Evolutionary conservation across 2,113 vertebrate species (phyloP).

Genomic region (Paratilapia polleni): DNA sequence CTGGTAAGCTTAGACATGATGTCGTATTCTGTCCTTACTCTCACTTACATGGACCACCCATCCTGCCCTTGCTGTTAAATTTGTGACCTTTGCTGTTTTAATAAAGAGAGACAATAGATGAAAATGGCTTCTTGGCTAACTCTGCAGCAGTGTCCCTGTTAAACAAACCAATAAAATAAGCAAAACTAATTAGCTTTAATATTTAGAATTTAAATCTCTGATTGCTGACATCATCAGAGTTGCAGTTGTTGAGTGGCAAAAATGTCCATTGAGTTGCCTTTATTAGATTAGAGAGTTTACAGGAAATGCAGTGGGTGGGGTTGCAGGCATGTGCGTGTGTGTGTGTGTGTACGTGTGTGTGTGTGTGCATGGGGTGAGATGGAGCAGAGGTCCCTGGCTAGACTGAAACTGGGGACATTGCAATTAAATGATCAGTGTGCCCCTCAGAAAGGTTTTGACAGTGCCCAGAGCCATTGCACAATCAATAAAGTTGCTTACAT

Average conservation of each 20-base stretch:
- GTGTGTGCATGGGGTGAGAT: neutral
- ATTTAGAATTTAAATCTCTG: neutral
- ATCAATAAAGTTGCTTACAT: neutral
- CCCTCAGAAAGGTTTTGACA: neutral
- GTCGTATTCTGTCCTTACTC: neutral
- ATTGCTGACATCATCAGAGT: neutral
- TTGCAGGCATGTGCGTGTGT: neutral
- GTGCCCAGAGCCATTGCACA: neutral
- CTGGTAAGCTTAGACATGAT: neutral
- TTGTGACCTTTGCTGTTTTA: neutral
- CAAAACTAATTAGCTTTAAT: neutral
- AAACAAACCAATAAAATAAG: neutral
- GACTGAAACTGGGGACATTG: neutral
- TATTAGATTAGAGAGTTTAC: slow-evolving; percentile 21
- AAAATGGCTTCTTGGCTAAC: neutral
- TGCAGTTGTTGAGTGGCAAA: neutral
- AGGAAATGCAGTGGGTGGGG: slow-evolving; percentile 26
- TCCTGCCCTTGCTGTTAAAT: neutral
- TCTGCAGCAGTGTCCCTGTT: neutral
- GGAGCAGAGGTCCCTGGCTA: neutral
- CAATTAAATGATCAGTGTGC: neutral
- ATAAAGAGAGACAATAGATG: neutral
- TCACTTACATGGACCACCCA: neutral
- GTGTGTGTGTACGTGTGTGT: neutral
- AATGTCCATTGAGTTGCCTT: slow-evolving; percentile 11